Evolutionary conservation across 2,113 vertebrate species (phyloP), one percentile per base, ranked within the genome.

Genomic region (Thymallus thymallus): DNA sequence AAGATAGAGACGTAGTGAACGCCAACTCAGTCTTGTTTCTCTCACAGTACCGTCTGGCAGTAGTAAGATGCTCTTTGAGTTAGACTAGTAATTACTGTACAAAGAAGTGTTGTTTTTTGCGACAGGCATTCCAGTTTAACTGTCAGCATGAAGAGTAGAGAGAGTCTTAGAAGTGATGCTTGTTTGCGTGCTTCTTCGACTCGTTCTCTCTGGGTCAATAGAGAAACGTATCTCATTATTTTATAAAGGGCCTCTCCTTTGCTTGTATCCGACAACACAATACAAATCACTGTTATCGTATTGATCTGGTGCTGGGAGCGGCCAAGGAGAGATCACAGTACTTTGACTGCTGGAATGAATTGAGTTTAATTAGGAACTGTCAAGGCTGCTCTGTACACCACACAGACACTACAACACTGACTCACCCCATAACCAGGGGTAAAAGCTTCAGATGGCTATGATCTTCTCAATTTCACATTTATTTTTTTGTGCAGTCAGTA

Each of bases 161-260:
- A 41, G 35, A 41, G 35, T 41, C 35, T 41, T 12, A 41, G 35
- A 41, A 41, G 35, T 5, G 51, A 20, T 55, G 5, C n/a, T 18
- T 22, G 30, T 29, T 20, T 13, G 30, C 41, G 30, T 82, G 30
- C 41, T 56, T 82, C 79, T 73, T 68, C 14, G 4, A 69, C 62
- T 76, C 75, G 23, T 82, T 80, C 82, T 68, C 72, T 76, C 65
- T 0, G 6, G 74, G 83, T 86, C 79, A 46, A 87, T 88, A 78
- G 26, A 78, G 29, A 79, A 85, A 84, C 83, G 78, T 65, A 71
- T 83, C 84, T 85, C 80, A 89, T 88, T 73, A 75, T 86, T 87
- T 84, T 76, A 84, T 83, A 69, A 80, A 82, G 78, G 66, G 70
- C 72, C 79, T 79, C 73, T 80, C 0, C 61, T 78, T 72, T 29